These are phyloP conservation scores for Dendrocincla fuliginosa DNA, from an alignment of 2,797 vertebrate genomes.

Conservation along the genomic window DNA sequence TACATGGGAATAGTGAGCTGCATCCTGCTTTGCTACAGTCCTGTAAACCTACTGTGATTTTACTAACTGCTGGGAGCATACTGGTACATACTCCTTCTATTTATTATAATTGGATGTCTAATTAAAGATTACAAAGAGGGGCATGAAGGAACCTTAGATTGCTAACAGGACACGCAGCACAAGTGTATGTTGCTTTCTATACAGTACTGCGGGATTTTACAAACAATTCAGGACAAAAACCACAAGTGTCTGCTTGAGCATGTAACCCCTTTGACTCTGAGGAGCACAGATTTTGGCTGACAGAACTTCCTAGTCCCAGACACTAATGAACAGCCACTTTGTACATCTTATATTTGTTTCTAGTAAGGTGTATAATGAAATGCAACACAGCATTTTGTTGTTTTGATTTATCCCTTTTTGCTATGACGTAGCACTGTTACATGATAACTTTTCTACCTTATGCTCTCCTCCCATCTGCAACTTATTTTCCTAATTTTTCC, in stretches of 20 bases:
- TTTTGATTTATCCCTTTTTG: neutral
- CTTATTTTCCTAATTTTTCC: neutral
- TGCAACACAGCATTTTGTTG: neutral
- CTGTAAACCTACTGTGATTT: neutral
- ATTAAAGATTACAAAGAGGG: neutral
- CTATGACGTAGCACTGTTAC: neutral
- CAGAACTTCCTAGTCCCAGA: rapidly evolving
- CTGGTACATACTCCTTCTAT: neutral
- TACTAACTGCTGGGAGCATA: neutral
- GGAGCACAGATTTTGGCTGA: neutral
- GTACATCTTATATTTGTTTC: neutral
- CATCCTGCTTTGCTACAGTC: neutral
- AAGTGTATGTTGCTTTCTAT: rapidly evolving
- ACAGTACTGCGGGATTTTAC: neutral
- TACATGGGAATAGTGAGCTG: neutral
- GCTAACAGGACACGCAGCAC: rapidly evolving
- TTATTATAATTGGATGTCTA: neutral
- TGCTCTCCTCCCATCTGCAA: neutral
- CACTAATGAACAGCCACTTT: neutral
- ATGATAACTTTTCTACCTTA: neutral
- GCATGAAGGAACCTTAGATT: neutral
- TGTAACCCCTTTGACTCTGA: neutral
- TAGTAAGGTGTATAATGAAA: neutral
- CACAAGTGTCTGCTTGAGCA: neutral
- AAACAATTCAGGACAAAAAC: neutral